phyloP scores from a whole-genome alignment of 2,888 invertebrate species.

The Sphaerophoria rueppellii region DNA sequence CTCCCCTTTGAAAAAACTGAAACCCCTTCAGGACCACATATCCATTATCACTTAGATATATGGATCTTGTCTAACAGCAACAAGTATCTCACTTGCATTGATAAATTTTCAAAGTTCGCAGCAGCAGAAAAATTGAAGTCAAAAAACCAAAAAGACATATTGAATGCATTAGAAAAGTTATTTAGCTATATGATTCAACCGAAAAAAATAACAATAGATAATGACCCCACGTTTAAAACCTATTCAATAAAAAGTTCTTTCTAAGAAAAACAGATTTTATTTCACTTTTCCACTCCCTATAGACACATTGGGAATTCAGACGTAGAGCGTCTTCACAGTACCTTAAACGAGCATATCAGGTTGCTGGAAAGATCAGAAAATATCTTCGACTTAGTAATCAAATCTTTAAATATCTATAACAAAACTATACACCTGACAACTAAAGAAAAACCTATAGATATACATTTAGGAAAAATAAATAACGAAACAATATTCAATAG shows the following conservation, averaged over 20 bases:
- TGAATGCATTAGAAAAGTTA: slow-evolving; percentile 5
- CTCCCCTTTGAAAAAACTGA: slow-evolving; percentile 48
- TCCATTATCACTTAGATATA: slow-evolving; percentile 31
- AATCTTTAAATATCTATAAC: slow-evolving; percentile 18
- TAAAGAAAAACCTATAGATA: slow-evolving; percentile 1
- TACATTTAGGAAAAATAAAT: slow-evolving; percentile 1
- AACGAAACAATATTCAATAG: slow-evolving; percentile 4
- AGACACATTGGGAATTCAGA: slow-evolving; percentile 56
- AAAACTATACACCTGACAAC: slow-evolving; percentile 20
- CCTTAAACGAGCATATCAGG: slow-evolving; percentile 10
- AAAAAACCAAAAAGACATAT: slow-evolving; percentile 27
- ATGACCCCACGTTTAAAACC: slow-evolving; percentile 44
- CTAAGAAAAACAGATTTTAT: slow-evolving; percentile 26
- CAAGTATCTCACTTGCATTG: slow-evolving; percentile 45
- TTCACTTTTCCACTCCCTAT: slow-evolving; percentile 53
- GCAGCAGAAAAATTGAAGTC: slow-evolving; percentile 23
- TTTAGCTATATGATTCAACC: slow-evolving; percentile 10
- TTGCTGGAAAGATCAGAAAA: background rate
- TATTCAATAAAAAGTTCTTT: slow-evolving; percentile 38
- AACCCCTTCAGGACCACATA: slow-evolving; percentile 41
- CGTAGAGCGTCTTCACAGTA: slow-evolving; percentile 45
- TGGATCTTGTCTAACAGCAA: slow-evolving; percentile 14
- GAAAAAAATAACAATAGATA: slow-evolving; percentile 38
- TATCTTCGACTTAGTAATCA: slow-evolving; percentile 3
- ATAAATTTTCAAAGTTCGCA: slow-evolving; percentile 39